Base-by-base conservation (phyloP, 2,888 invertebrate genomes). In the Lordiphosa fenestrarum region DNA sequence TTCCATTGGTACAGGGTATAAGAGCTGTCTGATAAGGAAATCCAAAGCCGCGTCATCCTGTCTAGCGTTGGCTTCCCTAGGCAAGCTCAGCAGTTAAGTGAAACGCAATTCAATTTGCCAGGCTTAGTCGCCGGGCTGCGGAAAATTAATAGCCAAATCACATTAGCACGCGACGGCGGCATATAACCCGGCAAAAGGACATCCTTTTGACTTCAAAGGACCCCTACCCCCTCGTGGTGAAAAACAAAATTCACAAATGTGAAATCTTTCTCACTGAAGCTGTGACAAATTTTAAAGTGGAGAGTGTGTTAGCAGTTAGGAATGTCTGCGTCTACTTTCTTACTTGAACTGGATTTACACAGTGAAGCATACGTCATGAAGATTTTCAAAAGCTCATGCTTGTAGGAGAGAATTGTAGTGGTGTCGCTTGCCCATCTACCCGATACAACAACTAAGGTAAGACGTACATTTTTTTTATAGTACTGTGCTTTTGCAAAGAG, bases 131-230 rank as follows among this genome's bases (percentile, higher is more conserved):
- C 56, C 60, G 54, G 65, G 53, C 66, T 61, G 56, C 56, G 53
- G 55, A 65, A 73, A 73, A 73, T 66, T 68, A 73, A 74, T 69
- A 66, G 73, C 66, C 71, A 71, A 73, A 71, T 73, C 57, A 65
- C 69, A 73, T 73, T 73, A 69, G 71, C 61, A 65, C 71, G 66
- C 69, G 66, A 61, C 58, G 67, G 51, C 44, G 64, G 66, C 69
- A 55, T 60, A 62, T 69, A 69, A 57, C 59, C 59, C 66, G 66
- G 58, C 42, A 30, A 15, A 51, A 9, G 10, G 41, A 35, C 10
- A 10, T 25, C n/a, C 35, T 19, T 36, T 35, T 19, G 7, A 33
- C 33, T 36, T 35, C 42, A 58, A 62, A 64, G 51, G 64, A 30
- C 9, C 0, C 3, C 9, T 30, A 30, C 9, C 30, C 25, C 30